A percentile compares a stretch with the other conserved stretches of the same genome.
Conservation (phyloP, 2,888 invertebrate species). For the Crematogaster levior region DNA sequence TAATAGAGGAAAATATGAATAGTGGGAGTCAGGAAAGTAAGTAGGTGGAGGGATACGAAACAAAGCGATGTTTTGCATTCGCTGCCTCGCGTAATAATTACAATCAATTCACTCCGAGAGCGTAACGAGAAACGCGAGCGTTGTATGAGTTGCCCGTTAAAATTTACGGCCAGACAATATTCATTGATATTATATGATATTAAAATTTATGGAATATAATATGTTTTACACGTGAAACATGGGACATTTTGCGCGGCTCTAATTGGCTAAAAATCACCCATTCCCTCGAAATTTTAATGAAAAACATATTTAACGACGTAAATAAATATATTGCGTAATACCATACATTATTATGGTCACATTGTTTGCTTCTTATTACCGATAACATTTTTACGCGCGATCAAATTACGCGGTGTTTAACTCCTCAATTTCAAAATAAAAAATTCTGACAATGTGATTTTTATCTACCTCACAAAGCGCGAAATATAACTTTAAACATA, state of each 20-base stretch:
- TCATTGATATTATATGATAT: constrained; percentile 57
- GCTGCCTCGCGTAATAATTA: constrained; percentile 54
- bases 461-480: constrained; percentile 21
- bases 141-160: constrained; percentile 56
- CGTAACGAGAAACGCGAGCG: constrained; percentile 54
- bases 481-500: constrained; percentile 36
- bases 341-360: constrained; percentile 41
- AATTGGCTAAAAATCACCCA: constrained; percentile 53
- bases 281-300: constrained; percentile 52
- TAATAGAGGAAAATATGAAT: constrained; percentile 54
- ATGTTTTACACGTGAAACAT: constrained; percentile 53
- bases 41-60: constrained; percentile 47
- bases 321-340: constrained; percentile 49
- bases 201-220: constrained; percentile 56
- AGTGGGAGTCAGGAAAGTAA: constrained; percentile 40
- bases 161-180: constrained; percentile 55
- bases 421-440: constrained; percentile 27
- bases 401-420: constrained; percentile 31
- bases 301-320: constrained; percentile 56
- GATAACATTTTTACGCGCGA: constrained; percentile 48
- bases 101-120: constrained; percentile 55
- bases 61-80: constrained; percentile 54
- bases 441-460: constrained; percentile 16
- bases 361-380: constrained; percentile 53
- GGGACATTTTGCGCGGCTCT: constrained; percentile 54